These are phyloP conservation scores for Thalpophila matura DNA, from an alignment of 2,888 invertebrate genomes.

Conservation along the genomic window DNA sequence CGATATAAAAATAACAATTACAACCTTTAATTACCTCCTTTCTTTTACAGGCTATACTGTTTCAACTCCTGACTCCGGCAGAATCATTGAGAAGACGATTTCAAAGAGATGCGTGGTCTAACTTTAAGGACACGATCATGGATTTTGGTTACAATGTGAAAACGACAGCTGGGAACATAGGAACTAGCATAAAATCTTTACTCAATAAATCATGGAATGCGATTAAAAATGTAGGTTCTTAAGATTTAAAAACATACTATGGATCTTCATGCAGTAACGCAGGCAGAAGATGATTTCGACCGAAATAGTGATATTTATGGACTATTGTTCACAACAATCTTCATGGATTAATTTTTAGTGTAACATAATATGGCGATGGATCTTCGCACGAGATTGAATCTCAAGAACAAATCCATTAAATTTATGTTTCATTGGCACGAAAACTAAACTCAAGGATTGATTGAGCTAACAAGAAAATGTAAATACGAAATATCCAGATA, in stretches of 20 bases:
- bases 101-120: constrained; percentile 46
- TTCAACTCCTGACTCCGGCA: constrained; percentile 47
- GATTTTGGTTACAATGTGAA: constrained; percentile 53
- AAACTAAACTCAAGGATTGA: background rate
- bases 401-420: background rate
- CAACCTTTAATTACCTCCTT: no score
- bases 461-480: background rate
- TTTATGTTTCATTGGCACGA: background rate
- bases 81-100: constrained; percentile 44
- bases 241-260: background rate
- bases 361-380: background rate
- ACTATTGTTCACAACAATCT: no score
- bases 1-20: no score
- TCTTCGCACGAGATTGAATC: background rate
- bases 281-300: no score
- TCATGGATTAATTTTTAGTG: background rate
- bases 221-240: constrained; percentile 44
- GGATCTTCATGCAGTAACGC: no score
- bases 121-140: constrained; percentile 51
- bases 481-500: background rate
- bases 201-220: constrained; percentile 51
- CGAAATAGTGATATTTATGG: no score
- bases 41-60: constrained; percentile 52
- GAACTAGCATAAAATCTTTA: constrained; percentile 44
- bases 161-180: constrained; percentile 42